Evolutionary conservation across 2,113 vertebrate species (phyloP).

Genomic region (Bungarus multicinctus): DNA sequence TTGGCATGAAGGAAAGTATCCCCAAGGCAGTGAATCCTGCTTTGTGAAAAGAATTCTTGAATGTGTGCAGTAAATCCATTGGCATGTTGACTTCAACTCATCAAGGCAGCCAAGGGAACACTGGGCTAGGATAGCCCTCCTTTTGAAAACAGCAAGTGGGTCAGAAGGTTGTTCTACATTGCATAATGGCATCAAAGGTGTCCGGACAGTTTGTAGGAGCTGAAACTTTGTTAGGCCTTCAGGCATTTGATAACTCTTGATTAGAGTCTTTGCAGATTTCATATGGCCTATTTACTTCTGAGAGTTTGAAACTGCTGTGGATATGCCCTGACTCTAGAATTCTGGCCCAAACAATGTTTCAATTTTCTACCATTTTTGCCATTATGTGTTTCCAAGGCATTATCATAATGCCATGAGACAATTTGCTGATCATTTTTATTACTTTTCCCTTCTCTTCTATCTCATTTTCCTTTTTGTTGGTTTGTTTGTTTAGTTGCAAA

Average conservation of each 20-base stretch:
- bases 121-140: neutral
- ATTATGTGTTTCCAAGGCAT: conserved; percentile 10
- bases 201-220: conserved; percentile 14
- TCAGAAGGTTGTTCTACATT: rapidly evolving
- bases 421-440: conserved; percentile 28
- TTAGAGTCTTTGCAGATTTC: conserved; percentile 9
- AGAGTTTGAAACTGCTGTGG: neutral
- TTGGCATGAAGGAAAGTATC: neutral
- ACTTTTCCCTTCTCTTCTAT: conserved; percentile 29
- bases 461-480: neutral
- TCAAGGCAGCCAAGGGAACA: neutral
- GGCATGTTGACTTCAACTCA: neutral
- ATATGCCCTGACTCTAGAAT: neutral
- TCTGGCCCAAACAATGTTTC: neutral
- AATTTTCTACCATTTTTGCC: conserved; percentile 37
- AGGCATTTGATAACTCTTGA: conserved; percentile 22
- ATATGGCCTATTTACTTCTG: conserved; percentile 31
- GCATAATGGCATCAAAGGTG: conserved; percentile 6
- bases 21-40: rapidly evolving
- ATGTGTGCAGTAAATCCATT: neutral
- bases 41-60: neutral
- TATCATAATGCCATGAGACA: conserved; percentile 26
- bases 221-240: neutral
- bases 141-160: rapidly evolving
- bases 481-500: conserved; percentile 20